A percentile compares a stretch with the other conserved stretches of the same genome.
phyloP scores from a whole-genome alignment of 2,888 invertebrate genomes.

The Caenorhabditis macrosperma region DNA sequence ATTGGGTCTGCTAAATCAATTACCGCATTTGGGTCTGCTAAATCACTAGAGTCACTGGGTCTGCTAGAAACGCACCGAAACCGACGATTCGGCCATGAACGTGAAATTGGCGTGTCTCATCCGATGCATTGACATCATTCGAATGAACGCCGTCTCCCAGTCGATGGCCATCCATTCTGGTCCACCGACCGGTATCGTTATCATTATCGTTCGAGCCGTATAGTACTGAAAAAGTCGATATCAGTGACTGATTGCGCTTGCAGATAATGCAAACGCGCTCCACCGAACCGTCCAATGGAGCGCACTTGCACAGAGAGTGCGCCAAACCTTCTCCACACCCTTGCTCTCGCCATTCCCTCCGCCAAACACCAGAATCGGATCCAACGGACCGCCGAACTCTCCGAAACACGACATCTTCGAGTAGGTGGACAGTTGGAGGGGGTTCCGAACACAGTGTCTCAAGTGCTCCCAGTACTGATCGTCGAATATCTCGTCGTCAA shows the following conservation, averaged over 20 bases:
- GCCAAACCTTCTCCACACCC: conserved; percentile 8
- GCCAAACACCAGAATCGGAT: conserved; percentile 33
- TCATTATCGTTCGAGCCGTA: conserved; percentile 14
- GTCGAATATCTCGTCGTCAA: conserved; percentile 13
- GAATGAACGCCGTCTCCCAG: conserved; percentile 43
- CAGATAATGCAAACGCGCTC: background rate
- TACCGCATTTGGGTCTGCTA: no score
- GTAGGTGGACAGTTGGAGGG: conserved; percentile 3
- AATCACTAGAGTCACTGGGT: no score
- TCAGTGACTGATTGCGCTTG: background rate
- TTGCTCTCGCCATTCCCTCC: background rate
- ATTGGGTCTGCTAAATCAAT: no score
- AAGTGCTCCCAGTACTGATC: conserved; percentile 29
- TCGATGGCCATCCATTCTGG: background rate
- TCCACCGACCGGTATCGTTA: conserved; percentile 15
- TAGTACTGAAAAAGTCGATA: conserved; percentile 22
- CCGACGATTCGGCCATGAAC: conserved; percentile 48
- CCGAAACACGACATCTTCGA: conserved; percentile 45
- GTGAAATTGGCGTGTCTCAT: conserved; percentile 13
- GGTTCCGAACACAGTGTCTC: conserved; percentile 22
- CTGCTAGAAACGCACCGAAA: conserved; percentile 15
- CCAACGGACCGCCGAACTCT: conserved; percentile 42
- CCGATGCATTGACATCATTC: conserved; percentile 9
- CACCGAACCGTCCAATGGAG: background rate
- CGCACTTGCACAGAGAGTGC: no score